Conservation (phyloP, 2,113 vertebrate genomes). For the Garra rufa region DNA sequence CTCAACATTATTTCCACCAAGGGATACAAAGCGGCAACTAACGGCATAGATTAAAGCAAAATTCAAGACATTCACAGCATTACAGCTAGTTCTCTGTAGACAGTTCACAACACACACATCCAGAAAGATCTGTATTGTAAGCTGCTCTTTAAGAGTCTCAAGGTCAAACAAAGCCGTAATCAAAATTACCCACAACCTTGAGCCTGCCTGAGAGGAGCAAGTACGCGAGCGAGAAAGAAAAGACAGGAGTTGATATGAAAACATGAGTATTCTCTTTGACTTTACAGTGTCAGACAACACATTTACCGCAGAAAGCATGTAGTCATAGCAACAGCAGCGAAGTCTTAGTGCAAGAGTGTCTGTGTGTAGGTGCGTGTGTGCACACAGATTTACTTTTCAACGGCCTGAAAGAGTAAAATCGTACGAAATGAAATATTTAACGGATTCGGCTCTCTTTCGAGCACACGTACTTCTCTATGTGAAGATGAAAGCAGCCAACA, state of each 20-base stretch:
- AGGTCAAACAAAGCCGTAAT: neutral
- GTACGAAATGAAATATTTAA: conserved; percentile 47
- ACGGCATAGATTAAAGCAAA: neutral
- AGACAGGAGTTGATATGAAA: conserved; percentile 31
- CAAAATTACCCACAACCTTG: conserved; percentile 17
- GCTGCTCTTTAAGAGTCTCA: neutral
- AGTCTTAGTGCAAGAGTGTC: conserved; percentile 32
- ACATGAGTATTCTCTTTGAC: conserved; percentile 47
- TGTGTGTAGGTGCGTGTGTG: conserved; percentile 28
- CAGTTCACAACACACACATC: neutral
- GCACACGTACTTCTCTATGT: conserved; percentile 2
- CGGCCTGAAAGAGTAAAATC: conserved; percentile 27
- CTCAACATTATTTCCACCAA: neutral
- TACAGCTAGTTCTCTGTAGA: neutral
- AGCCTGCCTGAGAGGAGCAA: conserved; percentile 20
- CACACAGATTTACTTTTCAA: conserved; percentile 36
- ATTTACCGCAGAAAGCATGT: conserved; percentile 51
- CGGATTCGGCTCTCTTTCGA: conserved; percentile 41
- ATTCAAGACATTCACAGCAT: neutral
- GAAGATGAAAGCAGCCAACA: conserved; percentile 23
- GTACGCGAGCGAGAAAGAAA: conserved; percentile 34
- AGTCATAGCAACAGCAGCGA: conserved; percentile 59
- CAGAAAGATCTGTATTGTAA: neutral
- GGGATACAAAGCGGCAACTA: neutral
- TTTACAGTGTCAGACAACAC: conserved; percentile 50